phyloP scores from a whole-genome alignment of 2,797 vertebrate genomes.

The Zenarchopterus dispar region DNA sequence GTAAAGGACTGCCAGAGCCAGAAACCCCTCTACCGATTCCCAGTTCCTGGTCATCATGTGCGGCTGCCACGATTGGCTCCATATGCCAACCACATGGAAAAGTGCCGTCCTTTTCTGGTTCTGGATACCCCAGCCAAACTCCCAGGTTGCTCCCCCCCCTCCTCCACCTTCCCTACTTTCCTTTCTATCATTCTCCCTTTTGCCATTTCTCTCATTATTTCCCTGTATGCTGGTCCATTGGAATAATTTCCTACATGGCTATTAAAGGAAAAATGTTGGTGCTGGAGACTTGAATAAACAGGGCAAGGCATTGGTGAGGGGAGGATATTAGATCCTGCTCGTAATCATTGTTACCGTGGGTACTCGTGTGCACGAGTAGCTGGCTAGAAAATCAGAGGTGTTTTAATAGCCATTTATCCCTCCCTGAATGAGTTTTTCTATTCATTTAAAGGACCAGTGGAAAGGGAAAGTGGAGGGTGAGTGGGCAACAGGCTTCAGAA shows the following conservation, averaged over 20 bases:
- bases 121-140: slow-evolving; percentile 34
- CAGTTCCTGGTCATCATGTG: slow-evolving; percentile 37
- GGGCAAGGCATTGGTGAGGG: slow-evolving; percentile 53
- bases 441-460: slow-evolving; percentile 48
- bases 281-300: slow-evolving; percentile 69
- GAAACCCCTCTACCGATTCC: slow-evolving; percentile 42
- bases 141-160: slow-evolving; percentile 35
- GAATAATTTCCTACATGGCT: slow-evolving; percentile 68
- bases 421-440: slow-evolving; percentile 54
- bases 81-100: slow-evolving; percentile 67
- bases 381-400: slow-evolving; percentile 46
- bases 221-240: slow-evolving; percentile 28
- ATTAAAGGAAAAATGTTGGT: slow-evolving; percentile 69
- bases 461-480: slow-evolving; percentile 24
- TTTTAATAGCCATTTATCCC: slow-evolving; percentile 60
- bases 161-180: not conserved
- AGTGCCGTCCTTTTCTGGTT: slow-evolving; percentile 57
- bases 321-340: slow-evolving; percentile 78
- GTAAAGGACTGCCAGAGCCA: slow-evolving; percentile 52
- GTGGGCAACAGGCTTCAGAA: slow-evolving; percentile 17
- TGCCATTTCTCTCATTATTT: slow-evolving; percentile 45
- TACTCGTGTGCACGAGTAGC: slow-evolving; percentile 56
- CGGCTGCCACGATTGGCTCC: slow-evolving; percentile 62
- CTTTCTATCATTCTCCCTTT: slow-evolving; percentile 27
- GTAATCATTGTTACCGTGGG: slow-evolving; percentile 78